Percentiles rank a stretch among this genome's conserved stretches.
phyloP scores from a whole-genome alignment of 2,797 vertebrate genomes.

The Ptychadena robeensis region DNA sequence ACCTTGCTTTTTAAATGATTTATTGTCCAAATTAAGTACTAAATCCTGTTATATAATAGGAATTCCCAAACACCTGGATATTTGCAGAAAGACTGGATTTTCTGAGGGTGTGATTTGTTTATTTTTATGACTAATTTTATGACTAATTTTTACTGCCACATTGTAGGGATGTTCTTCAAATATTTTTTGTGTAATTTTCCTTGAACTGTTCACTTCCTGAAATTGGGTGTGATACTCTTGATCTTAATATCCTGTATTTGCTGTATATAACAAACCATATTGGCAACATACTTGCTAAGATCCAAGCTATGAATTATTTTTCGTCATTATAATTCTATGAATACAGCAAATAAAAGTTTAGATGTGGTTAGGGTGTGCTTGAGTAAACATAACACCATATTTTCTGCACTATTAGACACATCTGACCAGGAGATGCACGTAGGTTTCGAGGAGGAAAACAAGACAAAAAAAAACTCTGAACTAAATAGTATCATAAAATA shows the following conservation, averaged over 20 bases:
- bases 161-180: not conserved
- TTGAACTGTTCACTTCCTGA: not conserved
- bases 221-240: not conserved
- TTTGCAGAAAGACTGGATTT: not conserved
- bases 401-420: too few relatives aligned
- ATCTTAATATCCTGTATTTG: not conserved
- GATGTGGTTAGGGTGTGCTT: too few relatives aligned
- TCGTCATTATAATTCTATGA: not conserved
- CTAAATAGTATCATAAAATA: too few relatives aligned
- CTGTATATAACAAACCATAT: not conserved
- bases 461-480: too few relatives aligned
- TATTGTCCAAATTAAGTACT: too few relatives aligned
- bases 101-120: not conserved
- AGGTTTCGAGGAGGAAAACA: too few relatives aligned
- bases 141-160: not conserved
- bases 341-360: too few relatives aligned
- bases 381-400: too few relatives aligned
- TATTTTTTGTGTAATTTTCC: not conserved
- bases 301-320: not conserved
- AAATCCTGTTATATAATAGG: too few relatives aligned
- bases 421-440: too few relatives aligned
- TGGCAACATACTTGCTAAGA: too few relatives aligned
- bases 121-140: not conserved
- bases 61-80: not conserved
- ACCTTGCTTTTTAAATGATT: too few relatives aligned